Evolutionary conservation across 1,140 invertebrate genomes (phyloP), one percentile per base, ranked within the genome.

Genomic region (Paraescarpia echinospica): DNA sequence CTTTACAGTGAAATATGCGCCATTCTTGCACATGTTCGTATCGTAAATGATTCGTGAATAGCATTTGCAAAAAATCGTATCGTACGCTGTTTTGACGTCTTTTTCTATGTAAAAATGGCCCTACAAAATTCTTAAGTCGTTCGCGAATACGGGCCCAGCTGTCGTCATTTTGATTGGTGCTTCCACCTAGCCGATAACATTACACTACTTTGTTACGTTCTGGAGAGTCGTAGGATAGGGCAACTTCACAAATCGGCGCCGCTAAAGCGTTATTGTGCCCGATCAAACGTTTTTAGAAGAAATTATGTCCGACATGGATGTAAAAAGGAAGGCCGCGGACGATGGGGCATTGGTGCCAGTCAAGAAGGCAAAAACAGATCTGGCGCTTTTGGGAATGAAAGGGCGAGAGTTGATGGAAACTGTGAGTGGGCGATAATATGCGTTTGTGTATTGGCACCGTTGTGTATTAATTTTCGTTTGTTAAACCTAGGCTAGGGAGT

Each of bases 391-490:
- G 5, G 90, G 34, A 90, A 31, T 34, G 35, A 41, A 90, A 41
- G 35, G 35, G 33, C 14, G n/a, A 34, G 90, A 34, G 90, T 41
- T 90, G 90, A 90, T 90, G 33, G 34, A 90, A 90, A 31, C 90
- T 90, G 90, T 90, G 35, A 90, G 90, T 90, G 90, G 90, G 90
- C 90, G 90, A 90, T 90, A 90, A 90, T 90, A 90, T 59, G 14
- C 91, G 18, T 9, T 12, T 31, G 41, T 41, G 12, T 41, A 41
- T 12, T 41, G 41, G 41, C n/a, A n/a, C 41, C 41, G 41, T 12
- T 90, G 34, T 90, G 22, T 90, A n/a, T 34, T 90, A 90, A 27
- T 31, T 0, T 90, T 90, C 0, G 27, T 33, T 90, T 41, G 35
- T 34, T 90, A 34, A 41, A 4, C 35, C 33, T 31, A 41, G 9